Evolutionary conservation across 1,140 invertebrate species (phyloP).

Genomic region (Drosophila orosa): DNA sequence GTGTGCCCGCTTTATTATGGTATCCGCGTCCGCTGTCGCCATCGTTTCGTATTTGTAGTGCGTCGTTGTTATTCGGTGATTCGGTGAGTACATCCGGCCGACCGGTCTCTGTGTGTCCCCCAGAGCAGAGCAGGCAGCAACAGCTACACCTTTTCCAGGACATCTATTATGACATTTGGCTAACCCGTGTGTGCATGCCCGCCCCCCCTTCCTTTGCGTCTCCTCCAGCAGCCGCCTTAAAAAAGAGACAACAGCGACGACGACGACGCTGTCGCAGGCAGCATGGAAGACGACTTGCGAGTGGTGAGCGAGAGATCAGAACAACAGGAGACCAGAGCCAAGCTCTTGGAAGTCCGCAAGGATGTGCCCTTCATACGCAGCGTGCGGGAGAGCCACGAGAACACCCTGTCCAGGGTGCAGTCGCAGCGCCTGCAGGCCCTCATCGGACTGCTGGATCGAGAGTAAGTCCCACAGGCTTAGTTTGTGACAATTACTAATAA

Average conservation of each 20-base stretch:
- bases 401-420: conserved; percentile 24
- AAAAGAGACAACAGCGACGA: not conserved
- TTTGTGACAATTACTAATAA: not conserved
- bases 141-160: not conserved
- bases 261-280: not conserved
- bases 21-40: not conserved
- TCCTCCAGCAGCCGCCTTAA: not conserved
- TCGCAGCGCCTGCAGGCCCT: conserved; percentile 31
- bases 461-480: conserved; percentile 36
- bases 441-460: conserved; percentile 25
- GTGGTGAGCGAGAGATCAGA: not conserved
- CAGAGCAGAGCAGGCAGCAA: not conserved
- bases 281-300: conserved; percentile 23
- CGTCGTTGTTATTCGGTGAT: not conserved
- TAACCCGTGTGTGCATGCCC: not conserved
- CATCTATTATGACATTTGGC: not conserved
- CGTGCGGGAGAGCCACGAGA: conserved; percentile 14
- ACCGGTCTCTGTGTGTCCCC: not conserved
- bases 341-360: conserved; percentile 25
- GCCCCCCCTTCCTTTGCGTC: too few species aligned
- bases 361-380: conserved; percentile 44
- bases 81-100: conserved; percentile 1
- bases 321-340: conserved; percentile 1
- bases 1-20: not conserved
- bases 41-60: not conserved